phyloP scores from a whole-genome alignment of 2,888 invertebrate species.

The Lycocerus yunnanus region DNA sequence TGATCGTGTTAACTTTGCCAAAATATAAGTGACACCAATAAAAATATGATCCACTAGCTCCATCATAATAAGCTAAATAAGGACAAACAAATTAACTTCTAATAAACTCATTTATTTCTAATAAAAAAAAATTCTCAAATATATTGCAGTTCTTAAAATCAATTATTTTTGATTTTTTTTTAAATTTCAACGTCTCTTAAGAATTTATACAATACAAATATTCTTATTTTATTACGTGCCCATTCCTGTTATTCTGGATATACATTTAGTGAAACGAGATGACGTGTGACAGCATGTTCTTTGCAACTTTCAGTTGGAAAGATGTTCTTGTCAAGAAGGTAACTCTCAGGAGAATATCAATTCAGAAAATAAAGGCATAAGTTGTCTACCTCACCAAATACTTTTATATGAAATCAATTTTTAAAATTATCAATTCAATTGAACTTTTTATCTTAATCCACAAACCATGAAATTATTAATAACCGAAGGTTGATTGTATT shows the following conservation, averaged over 20 bases:
- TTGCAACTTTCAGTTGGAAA: conserved; percentile 48
- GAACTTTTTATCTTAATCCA: not conserved
- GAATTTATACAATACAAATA: not conserved
- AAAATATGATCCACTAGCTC: not conserved
- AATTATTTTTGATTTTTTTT: not conserved
- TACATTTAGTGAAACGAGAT: conserved; percentile 45
- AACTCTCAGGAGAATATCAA: conserved; percentile 40
- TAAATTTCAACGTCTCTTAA: not conserved
- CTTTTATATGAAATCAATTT: not conserved
- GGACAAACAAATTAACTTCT: not conserved
- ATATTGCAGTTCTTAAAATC: no score
- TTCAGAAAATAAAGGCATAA: conserved; percentile 16
- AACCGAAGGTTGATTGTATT: not conserved
- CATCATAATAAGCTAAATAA: not conserved
- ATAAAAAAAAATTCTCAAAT: no score
- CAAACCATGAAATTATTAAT: not conserved
- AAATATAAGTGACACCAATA: conserved; percentile 1
- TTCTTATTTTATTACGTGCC: conserved; percentile 15
- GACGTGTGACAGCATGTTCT: conserved; percentile 52
- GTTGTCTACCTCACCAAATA: conserved; percentile 15
- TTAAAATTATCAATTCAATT: not conserved
- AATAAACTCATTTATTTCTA: not conserved
- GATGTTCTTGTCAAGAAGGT: conserved; percentile 49
- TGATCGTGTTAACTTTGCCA: conserved; percentile 28
- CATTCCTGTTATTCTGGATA: conserved; percentile 21